phyloP scores from a whole-genome alignment of 1,140 invertebrate genomes.

The Drosophila punjabiensis region DNA sequence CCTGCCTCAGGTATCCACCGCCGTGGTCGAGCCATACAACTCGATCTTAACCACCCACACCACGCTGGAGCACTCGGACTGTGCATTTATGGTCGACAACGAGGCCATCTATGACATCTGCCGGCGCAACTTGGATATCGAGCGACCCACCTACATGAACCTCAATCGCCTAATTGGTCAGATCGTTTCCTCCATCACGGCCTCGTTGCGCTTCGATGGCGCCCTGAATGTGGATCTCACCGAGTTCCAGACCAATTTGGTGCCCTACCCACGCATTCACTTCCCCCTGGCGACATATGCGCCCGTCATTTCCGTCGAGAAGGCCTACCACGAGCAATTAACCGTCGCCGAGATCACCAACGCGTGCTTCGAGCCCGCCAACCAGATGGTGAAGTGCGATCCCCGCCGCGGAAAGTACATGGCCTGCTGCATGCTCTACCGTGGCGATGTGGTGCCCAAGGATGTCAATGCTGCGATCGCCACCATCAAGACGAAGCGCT shows the following conservation, averaged over 20 bases:
- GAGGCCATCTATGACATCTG: slow-evolving; percentile 97
- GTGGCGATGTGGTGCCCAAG: slow-evolving; percentile 92
- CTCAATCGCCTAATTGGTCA: slow-evolving; percentile 93
- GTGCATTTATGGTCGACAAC: slow-evolving; percentile 96
- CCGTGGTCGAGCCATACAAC: slow-evolving; percentile 96
- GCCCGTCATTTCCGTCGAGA: slow-evolving; percentile 93
- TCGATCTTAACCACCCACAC: slow-evolving; percentile 93
- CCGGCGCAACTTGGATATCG: slow-evolving; percentile 94
- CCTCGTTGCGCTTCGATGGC: slow-evolving; percentile 94
- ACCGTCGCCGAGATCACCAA: slow-evolving; percentile 95
- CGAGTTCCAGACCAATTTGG: slow-evolving; percentile 96
- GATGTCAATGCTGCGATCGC: slow-evolving; percentile 94
- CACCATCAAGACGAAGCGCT: slow-evolving; percentile 93
- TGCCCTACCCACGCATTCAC: slow-evolving; percentile 93
- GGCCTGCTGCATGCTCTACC: slow-evolving; percentile 94
- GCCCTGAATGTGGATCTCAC: slow-evolving; percentile 95
- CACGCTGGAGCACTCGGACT: slow-evolving; percentile 94
- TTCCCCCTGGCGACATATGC: slow-evolving; percentile 94
- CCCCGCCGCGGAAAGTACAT: slow-evolving; percentile 96
- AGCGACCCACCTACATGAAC: slow-evolving; percentile 93
- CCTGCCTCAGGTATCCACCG: slow-evolving; percentile 93
- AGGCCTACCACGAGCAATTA: slow-evolving; percentile 94
- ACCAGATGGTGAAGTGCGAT: slow-evolving; percentile 97
- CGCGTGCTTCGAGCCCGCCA: slow-evolving; percentile 95
- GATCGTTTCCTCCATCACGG: slow-evolving; percentile 95